These are phyloP conservation scores for Cephalophus harveyi DNA, from an alignment of 2,113 vertebrate genomes.

Conservation along the genomic window DNA sequence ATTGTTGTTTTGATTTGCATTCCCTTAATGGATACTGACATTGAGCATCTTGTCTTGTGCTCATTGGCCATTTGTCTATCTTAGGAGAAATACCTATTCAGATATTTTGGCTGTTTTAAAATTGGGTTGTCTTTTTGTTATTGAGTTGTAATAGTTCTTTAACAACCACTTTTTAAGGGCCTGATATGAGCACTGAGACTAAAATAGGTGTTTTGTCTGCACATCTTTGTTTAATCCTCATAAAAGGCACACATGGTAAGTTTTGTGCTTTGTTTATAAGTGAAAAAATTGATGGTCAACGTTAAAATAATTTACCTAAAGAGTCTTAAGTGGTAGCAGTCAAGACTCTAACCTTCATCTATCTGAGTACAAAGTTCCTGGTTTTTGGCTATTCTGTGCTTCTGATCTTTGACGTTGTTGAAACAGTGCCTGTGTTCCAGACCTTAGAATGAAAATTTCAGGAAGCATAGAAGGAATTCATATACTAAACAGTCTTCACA, in stretches of 20 bases:
- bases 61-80: background rate
- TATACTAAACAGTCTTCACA: background rate
- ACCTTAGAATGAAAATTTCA: background rate
- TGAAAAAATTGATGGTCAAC: background rate
- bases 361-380: background rate
- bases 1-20: slow-evolving; percentile 1
- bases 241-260: background rate
- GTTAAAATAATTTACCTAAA: background rate
- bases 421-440: background rate
- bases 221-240: background rate
- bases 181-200: background rate
- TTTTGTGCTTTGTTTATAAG: background rate
- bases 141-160: background rate
- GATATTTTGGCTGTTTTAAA: background rate
- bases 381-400: background rate
- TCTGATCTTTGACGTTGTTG: background rate
- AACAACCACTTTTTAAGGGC: background rate
- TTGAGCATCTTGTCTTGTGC: background rate
- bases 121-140: background rate
- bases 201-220: background rate
- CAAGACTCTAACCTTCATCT: background rate
- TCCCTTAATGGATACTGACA: background rate
- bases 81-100: background rate
- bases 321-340: background rate
- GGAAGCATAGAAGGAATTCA: background rate